Base-by-base conservation (phyloP, 2,888 invertebrate genomes). In the Unio pictorum region DNA sequence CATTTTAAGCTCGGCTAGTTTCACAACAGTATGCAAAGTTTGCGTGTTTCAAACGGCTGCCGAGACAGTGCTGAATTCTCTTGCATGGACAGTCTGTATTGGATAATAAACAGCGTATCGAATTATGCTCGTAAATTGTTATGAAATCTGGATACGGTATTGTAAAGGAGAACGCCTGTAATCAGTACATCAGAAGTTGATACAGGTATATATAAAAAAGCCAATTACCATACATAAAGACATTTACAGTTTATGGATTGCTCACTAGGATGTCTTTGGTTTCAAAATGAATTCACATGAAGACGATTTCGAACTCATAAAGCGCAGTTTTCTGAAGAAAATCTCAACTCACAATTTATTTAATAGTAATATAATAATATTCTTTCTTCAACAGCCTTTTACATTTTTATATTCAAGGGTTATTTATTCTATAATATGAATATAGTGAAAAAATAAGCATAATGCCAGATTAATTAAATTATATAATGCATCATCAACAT, bases 271-370 rank as follows among this genome's bases (percentile, higher is more conserved):
- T 54, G 26, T 55, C 20, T 74, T 73, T 61, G n/a, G 59, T 3
- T 74, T 69, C 57, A 56, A 59, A 30, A 26, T 57, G 6, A 69
- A 65, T 18, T 58, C 61, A 55, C 34, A 55, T 4, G 30, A 63
- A n/a, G 55, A 54, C 1, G 26, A 66, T 26, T 45, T 64, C 26
- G 45, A 61, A 23, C 55, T 62, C 18, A 85, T 84, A 0, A 86
- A 85, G 64, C 57, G 82, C 20, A 69, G 72, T 26, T 61, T 81
- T 55, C 61, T 82, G 17, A 68, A 69, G n/a, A 28, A 74, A 17
- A 68, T 84, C 5, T 84, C 83, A 64, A 71, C 69, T 1, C 17
- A 82, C 7, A 1, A 34, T 34, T 34, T 34, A 34, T 34, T 7
- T 34, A 7, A 34, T 34, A 34, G 7, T 34, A 34, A 34, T 34